Base-by-base conservation (phyloP, 2,888 invertebrate species). In the Crematogaster levior region DNA sequence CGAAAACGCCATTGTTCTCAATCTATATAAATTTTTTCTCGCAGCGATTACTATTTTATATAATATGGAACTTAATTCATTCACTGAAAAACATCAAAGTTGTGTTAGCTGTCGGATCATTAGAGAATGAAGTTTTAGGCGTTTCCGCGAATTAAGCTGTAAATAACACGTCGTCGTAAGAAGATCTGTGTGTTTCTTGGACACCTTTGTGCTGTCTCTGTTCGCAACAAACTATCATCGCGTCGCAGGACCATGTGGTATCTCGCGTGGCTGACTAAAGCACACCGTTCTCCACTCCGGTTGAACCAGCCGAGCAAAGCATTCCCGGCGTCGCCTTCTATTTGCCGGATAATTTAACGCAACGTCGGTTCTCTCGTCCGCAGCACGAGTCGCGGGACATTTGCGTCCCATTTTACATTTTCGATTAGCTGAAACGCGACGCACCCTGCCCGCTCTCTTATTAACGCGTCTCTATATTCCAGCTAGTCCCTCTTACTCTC, bases 351-450 rank as follows among this genome's bases (percentile, higher is more conserved):
- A 88, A 86, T 85, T 88, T 88, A 88, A 86, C 85, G 89, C 86
- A 30, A 82, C 85, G 88, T 88, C 86, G 63, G 53, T 24, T 75
- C 37, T 72, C 79, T 63, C 80, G 75, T 84, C 66, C 60, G 73
- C 58, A 77, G 58, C 58, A 51, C 65, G 43, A 65, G 30, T 3
- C 65, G 51, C 61, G 60, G 37, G 48, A 73, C 81, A 79, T 74
- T 86, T 85, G 89, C 75, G 83, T 88, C 81, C 77, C 89, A 86
- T 87, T 89, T 89, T 84, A 81, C 89, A 84, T 88, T 85, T 89
- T 88, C 89, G 89, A 89, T 89, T 89, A 82, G 86, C 88, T 88
- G 89, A 88, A 86, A 89, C 89, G 85, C 85, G 81, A 79, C 70
- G 63, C 58, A 34, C 63, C 68, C 58, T 56, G 83, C 81, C 83